Evolutionary conservation across 2,888 invertebrate genomes (phyloP), one percentile per base, ranked within the genome.

Genomic region (Eurois occulta): DNA sequence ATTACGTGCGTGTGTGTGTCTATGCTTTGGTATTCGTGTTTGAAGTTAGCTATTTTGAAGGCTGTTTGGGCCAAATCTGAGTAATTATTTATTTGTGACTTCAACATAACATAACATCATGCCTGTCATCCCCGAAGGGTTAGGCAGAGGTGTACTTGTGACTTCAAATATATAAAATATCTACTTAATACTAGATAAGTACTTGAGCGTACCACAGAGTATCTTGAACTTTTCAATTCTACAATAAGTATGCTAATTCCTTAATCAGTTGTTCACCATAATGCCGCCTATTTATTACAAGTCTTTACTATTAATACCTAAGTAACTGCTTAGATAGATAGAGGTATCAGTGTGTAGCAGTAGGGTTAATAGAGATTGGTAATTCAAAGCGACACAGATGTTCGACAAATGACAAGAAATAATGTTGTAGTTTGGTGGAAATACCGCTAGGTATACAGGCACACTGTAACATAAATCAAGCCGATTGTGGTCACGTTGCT

Each of bases 401-500:
- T 81, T 8, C 21, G 13, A 43, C 77, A 65, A 16, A 21, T 24
- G n/a, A 21, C 35, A 46, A 68, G 67, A 74, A 46, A 55, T 43
- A 65, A 66, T n/a, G 64, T 28, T 70, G 35, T 48, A 41, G 24
- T 68, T 79, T 67, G 24, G 28, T 46, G 6, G 11, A 62, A 55
- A 64, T 62, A 5, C 52, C 1, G 46, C 70, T 35, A 48, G 67
- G 18, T 8, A 60, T 13, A 69, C 55, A 35, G 55, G 10, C 46
- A 48, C 46, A 52, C 18, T 38, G 28, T 74, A 18, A 68, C 48
- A 75, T 68, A 35, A 52, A 35, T 46, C 48, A 81, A 76, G 38
- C 76, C 21, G 28, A 69, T 65, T 81, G 80, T 66, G 77, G 80
- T 81, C 13, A 75, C 52, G 21, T 38, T 67, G 79, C 32, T 73